These are phyloP conservation scores for Aurelia aurita DNA, from an alignment of 30 jellyfish, hydroid and myxozoan species.

Conservation along the genomic window DNA sequence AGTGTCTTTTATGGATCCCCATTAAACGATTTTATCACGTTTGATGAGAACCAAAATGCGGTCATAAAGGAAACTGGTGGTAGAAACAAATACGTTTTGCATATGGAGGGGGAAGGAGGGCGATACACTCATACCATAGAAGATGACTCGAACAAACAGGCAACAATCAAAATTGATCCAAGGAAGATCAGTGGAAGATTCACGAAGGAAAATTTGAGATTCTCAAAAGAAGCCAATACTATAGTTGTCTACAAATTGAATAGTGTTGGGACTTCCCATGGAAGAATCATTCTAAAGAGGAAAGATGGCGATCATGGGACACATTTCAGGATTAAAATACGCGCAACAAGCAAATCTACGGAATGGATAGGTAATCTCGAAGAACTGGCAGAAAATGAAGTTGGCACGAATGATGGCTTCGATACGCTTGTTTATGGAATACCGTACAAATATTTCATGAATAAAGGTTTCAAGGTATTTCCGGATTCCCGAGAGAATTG, in stretches of 20 bases:
- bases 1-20: slow-evolving; percentile 14
- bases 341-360: not conserved
- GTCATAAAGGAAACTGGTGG: slow-evolving; percentile 3
- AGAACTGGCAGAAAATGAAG: slow-evolving; percentile 4
- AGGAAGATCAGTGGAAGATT: not conserved
- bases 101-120: not conserved
- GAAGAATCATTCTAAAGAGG: slow-evolving; percentile 5
- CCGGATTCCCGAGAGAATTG: not conserved
- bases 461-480: not conserved
- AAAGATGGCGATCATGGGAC: not conserved
- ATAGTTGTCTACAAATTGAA: not conserved
- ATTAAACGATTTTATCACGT: not conserved
- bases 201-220: slow-evolving; percentile 1
- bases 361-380: slow-evolving; percentile 6
- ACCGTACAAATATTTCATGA: slow-evolving; percentile 21
- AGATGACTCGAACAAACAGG: not conserved
- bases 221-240: slow-evolving; percentile 10
- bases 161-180: not conserved
- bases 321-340: slow-evolving; percentile 9
- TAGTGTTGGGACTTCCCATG: not conserved
- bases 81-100: not conserved
- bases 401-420: slow-evolving; percentile 24
- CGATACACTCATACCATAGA: slow-evolving; percentile 1
- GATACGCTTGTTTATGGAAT: slow-evolving; percentile 3
- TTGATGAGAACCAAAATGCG: not conserved